phyloP scores from a whole-genome alignment of 2,888 invertebrate genomes.

The Gortyna flavago region DNA sequence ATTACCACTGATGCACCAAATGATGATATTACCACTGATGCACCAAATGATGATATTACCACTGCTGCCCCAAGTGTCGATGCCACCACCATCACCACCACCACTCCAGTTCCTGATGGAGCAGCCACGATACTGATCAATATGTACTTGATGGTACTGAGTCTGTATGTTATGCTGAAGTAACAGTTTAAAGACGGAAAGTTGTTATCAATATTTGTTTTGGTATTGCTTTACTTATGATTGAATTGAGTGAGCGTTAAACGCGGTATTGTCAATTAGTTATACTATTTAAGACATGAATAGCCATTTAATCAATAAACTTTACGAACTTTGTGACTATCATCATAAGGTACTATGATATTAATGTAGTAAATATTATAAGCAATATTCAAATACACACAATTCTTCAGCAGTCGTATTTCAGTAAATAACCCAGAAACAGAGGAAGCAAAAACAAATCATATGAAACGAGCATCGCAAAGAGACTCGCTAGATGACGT shows the following conservation, averaged over 20 bases:
- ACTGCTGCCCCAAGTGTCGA: neutral
- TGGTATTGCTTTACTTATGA: neutral
- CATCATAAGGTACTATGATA: neutral
- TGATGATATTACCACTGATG: neutral
- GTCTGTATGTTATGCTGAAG: conserved; percentile 33
- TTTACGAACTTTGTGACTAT: neutral
- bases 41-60: neutral
- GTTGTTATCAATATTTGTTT: conserved; percentile 9
- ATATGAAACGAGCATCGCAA: conserved; percentile 52
- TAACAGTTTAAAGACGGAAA: neutral
- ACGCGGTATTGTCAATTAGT: neutral
- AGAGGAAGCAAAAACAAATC: conserved; percentile 39
- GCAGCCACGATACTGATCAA: conserved; percentile 38
- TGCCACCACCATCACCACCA: neutral
- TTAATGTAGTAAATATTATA: neutral
- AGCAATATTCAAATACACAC: conserved; percentile 2
- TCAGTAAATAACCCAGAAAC: conserved; percentile 8
- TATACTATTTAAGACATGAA: neutral
- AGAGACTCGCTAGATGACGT: conserved; percentile 56
- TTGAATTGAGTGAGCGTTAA: neutral
- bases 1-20: neutral
- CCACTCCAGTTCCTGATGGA: conserved; percentile 6
- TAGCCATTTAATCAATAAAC: neutral
- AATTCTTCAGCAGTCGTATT: conserved; percentile 3
- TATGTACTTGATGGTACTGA: conserved; percentile 28